Evolutionary conservation across 2,113 vertebrate species (phyloP), one percentile per base, ranked within the genome.

Genomic region (Dipodomys ordii): DNA sequence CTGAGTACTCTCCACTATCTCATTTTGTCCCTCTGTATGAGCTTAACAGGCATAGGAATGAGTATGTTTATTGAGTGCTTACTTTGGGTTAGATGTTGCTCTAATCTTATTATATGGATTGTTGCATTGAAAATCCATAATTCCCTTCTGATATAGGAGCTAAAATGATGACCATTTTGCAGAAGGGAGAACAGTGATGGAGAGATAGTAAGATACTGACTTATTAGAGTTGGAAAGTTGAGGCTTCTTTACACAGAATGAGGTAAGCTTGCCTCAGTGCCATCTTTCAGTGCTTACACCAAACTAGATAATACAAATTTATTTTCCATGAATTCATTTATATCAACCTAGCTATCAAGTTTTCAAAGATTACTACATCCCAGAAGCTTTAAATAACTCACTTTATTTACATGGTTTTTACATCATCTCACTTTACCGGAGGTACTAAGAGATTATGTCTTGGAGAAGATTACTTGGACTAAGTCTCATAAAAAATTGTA

Each of bases 361-460:
- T 78, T 78, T 81, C 30, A 83, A 77, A 91, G 32, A 9, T 88
- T 53, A 72, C 28, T 5, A 10, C 35, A 23, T 68, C 16, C 67
- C 19, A 53, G 67, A 57, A 86, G 60, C 62, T 87, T 87, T 22
- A 76, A 93, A 77, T 35, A 46, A 77, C 64, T 87, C 7, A 76
- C 12, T 91, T 87, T 44, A 73, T 53, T 78, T 60, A 69, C 13
- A 60, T 90, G 95, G 85, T 82, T 32, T 44, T 28, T 73, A 57
- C 32, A 84, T n/a, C 35, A 67, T 79, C 65, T 44, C 65, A 94
- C 35, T 71, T 65, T 73, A 78, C 6, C 8, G 19, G n/a, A 94
- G 6, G 39, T 3, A 94, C 7, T 27, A 84, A 18, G 28, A 82
- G 39, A 57, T 4, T 57, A 90, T 94, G 49, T 49, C 49, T 49